Conservation (phyloP, 2,113 vertebrate species). For the Hippocampus mohnikei region DNA sequence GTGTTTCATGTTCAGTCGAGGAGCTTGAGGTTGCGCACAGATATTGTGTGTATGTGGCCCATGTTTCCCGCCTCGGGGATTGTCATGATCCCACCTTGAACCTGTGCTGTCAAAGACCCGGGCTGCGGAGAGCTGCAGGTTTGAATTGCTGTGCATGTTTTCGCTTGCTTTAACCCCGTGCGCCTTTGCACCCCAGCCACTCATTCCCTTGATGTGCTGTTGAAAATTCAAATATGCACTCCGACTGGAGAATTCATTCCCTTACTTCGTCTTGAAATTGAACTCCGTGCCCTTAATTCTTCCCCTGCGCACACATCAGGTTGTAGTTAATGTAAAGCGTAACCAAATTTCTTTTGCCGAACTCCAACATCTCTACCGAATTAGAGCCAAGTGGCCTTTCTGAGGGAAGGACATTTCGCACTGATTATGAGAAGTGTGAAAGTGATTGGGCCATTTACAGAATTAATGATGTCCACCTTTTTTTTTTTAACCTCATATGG, state of each 20-base stretch:
- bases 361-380: slow-evolving; percentile 71
- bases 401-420: slow-evolving; percentile 42
- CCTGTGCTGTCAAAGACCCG: slow-evolving; percentile 64
- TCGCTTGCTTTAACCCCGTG: slow-evolving; percentile 65
- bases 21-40: slow-evolving; percentile 43
- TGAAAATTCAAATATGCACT: slow-evolving; percentile 62
- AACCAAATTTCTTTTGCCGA: slow-evolving; percentile 74
- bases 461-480: slow-evolving; percentile 49
- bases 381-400: slow-evolving; percentile 57
- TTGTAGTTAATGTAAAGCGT: slow-evolving; percentile 71
- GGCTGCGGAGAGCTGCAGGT: slow-evolving; percentile 38
- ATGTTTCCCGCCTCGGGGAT: slow-evolving; percentile 54
- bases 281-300: slow-evolving; percentile 64
- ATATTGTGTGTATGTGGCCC: slow-evolving; percentile 50
- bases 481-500: slow-evolving; percentile 48
- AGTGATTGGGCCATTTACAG: slow-evolving; percentile 44
- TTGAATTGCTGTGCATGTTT: slow-evolving; percentile 65
- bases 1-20: slow-evolving; percentile 26
- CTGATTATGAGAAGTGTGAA: slow-evolving; percentile 54
- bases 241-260: slow-evolving; percentile 67
- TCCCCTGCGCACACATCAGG: slow-evolving; percentile 64
- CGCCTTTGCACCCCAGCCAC: slow-evolving; percentile 47
- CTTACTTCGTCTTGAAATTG: slow-evolving; percentile 63
- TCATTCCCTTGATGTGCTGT: slow-evolving; percentile 60
- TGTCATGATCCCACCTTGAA: slow-evolving; percentile 69